Evolutionary conservation across 2,797 vertebrate genomes (phyloP).

Genomic region (Oreortyx pictus): DNA sequence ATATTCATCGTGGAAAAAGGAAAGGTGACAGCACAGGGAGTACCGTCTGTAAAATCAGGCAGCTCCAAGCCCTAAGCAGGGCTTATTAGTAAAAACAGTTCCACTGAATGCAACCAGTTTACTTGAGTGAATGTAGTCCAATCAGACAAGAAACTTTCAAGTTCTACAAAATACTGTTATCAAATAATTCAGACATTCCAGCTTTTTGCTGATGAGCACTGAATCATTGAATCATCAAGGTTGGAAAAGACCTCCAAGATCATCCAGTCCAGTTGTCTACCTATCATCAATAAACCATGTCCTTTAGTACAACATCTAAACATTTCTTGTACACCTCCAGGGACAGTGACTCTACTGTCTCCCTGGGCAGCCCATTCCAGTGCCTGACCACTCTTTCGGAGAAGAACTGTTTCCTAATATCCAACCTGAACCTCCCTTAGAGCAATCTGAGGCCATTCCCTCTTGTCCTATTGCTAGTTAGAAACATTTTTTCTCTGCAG

Average conservation of each 20-base stretch:
- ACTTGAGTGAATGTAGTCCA: not conserved
- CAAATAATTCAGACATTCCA: not conserved
- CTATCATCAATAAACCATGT: too few species aligned
- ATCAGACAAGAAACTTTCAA: not conserved
- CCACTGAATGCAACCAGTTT: not conserved
- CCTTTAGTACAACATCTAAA: too few species aligned
- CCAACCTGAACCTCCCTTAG: too few species aligned
- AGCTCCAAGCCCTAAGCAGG: not conserved
- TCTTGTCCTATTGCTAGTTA: not conserved
- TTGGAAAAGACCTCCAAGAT: too few species aligned
- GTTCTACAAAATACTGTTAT: not conserved
- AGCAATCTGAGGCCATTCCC: too few species aligned
- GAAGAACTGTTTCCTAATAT: too few species aligned
- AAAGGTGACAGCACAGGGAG: not conserved
- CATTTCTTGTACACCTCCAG: too few species aligned
- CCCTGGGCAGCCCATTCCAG: too few species aligned
- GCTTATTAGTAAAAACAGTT: not conserved
- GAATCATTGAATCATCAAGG: too few species aligned
- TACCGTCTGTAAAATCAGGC: not conserved
- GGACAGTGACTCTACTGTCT: too few species aligned
- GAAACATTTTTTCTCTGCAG: not conserved
- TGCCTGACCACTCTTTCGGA: too few species aligned
- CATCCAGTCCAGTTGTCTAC: too few species aligned
- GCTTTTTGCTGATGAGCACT: not conserved
- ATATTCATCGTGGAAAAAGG: not conserved